Conservation (phyloP, 1,140 invertebrate genomes). For the Cotesia vestalis region DNA sequence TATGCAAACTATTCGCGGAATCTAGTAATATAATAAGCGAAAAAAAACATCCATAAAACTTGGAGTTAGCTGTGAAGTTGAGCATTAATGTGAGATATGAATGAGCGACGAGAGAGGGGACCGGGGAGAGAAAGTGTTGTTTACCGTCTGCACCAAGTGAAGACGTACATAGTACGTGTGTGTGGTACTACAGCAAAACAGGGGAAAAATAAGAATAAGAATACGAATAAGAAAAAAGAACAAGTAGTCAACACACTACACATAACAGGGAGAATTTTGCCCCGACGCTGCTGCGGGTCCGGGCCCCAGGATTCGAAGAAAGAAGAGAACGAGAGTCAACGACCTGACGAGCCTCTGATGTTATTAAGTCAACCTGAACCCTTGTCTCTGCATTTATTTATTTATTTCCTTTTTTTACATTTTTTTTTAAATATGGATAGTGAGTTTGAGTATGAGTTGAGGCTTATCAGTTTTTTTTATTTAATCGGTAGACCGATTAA, state of each 20-base stretch:
- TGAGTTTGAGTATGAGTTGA: too few species aligned
- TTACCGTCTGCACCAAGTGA: slow-evolving; percentile 37
- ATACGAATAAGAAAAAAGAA: slow-evolving; percentile 1
- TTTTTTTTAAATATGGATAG: background rate
- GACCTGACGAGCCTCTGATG: slow-evolving; percentile 53
- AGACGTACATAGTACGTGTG: slow-evolving; percentile 40
- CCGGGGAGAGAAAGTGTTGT: slow-evolving; percentile 37
- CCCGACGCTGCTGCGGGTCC: slow-evolving; percentile 31
- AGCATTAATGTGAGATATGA: slow-evolving; percentile 31
- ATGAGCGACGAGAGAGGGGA: slow-evolving; percentile 29
- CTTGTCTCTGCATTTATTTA: slow-evolving; percentile 24
- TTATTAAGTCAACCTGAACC: slow-evolving; percentile 46
- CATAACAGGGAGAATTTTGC: slow-evolving; percentile 29
- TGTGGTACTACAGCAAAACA: slow-evolving; percentile 32
- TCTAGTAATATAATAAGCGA: background rate
- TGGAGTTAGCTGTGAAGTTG: too few species aligned
- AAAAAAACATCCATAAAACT: background rate
- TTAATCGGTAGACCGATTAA: too few species aligned
- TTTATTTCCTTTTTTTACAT: background rate
- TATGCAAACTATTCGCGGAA: background rate
- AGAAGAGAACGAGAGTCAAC: slow-evolving; percentile 60
- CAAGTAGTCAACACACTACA: too few species aligned
- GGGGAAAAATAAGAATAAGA: slow-evolving; percentile 34
- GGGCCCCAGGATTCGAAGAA: slow-evolving; percentile 57
- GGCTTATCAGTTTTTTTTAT: too few species aligned